Percentiles rank a stretch among this genome's conserved stretches.
These are phyloP conservation scores for Ganaspis brasiliensis DNA, from an alignment of 2,888 invertebrate species.

Conservation along the genomic window DNA sequence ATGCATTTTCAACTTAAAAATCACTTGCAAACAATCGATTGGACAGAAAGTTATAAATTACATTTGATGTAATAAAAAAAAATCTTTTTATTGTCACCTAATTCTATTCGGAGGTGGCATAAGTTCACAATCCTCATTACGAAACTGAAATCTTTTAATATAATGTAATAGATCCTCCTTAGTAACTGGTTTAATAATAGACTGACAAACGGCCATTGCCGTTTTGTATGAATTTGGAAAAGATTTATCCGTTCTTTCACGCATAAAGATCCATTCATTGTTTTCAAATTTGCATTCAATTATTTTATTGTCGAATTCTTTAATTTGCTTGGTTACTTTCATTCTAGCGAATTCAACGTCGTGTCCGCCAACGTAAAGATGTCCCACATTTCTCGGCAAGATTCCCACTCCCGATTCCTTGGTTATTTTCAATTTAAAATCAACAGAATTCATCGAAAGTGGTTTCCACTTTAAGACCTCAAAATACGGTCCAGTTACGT, in stretches of 20 bases:
- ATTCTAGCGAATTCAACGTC: constrained; percentile 87
- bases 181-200: constrained; percentile 92
- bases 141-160: constrained; percentile 85
- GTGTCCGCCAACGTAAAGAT: constrained; percentile 89
- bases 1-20: neutral
- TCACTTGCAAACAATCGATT: too few relatives aligned
- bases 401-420: constrained; percentile 88
- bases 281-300: constrained; percentile 95
- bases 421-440: constrained; percentile 94
- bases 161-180: constrained; percentile 89
- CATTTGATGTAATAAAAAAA: neutral
- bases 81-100: constrained; percentile 73
- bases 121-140: constrained; percentile 84
- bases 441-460: constrained; percentile 95
- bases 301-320: constrained; percentile 94
- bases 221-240: constrained; percentile 95
- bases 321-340: constrained; percentile 89
- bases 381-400: constrained; percentile 86
- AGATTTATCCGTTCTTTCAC: constrained; percentile 97
- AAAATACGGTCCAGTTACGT: constrained; percentile 90
- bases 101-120: constrained; percentile 88
- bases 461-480: constrained; percentile 99
- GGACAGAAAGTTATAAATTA: too few relatives aligned
- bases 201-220: constrained; percentile 92
- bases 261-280: constrained; percentile 94